Evolutionary conservation across 2,113 vertebrate species (phyloP).

Genomic region (Microtus oregoni): DNA sequence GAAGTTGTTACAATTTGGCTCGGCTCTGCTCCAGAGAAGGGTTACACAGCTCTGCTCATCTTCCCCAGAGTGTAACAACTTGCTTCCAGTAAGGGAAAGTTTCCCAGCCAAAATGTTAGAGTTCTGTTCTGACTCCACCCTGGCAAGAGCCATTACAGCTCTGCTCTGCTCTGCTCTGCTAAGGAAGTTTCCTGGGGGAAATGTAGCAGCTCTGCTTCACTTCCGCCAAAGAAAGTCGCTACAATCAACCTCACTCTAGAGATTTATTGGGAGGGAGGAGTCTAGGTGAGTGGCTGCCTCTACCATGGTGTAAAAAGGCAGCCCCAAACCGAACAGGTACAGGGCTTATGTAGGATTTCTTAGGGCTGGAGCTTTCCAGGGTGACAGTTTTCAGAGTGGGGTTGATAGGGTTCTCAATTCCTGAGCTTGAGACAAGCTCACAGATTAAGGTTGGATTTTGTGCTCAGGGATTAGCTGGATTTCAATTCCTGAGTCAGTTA

Average conservation of each 20-base stretch:
- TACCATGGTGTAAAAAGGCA: neutral
- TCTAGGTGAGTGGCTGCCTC: neutral
- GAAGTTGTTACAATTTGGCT: neutral
- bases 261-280: neutral
- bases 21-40: neutral
- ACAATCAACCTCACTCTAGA: neutral
- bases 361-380: neutral
- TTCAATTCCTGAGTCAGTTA: neutral
- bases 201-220: neutral
- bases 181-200: neutral
- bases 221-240: neutral
- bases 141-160: neutral
- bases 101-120: neutral
- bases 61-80: neutral
- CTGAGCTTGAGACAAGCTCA: neutral
- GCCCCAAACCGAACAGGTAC: neutral
- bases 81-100: neutral
- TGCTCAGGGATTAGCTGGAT: neutral
- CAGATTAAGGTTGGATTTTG: neutral
- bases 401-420: neutral
- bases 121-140: neutral
- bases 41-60: neutral
- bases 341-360: neutral
- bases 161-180: neutral
- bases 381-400: neutral